Percentiles rank a stretch among this genome's conserved stretches.
Evolutionary conservation across 1,140 invertebrate species (phyloP).

Genomic region (Macrotrachela quadricornifera): DNA sequence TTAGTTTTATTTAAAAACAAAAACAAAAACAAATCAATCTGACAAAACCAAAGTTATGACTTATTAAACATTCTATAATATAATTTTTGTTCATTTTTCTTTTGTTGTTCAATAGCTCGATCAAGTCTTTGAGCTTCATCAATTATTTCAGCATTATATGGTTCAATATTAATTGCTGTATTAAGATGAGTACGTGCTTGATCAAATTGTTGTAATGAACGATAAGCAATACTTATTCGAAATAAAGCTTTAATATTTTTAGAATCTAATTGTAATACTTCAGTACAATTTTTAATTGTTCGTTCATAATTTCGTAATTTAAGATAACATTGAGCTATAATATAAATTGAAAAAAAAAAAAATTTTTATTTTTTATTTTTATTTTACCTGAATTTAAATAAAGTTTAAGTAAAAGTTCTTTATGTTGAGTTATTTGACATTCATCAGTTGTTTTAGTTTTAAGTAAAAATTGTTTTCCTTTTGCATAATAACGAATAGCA

Average conservation of each 20-base stretch:
- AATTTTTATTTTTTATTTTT: too few relatives aligned
- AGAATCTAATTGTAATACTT: neutral
- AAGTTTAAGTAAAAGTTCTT: neutral
- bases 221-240: neutral
- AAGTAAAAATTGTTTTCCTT: constrained; percentile 4
- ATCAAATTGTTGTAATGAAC: constrained; percentile 6
- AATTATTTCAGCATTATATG: neutral
- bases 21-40: too few relatives aligned
- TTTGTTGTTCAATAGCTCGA: too few relatives aligned
- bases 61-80: too few relatives aligned
- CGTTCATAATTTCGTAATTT: constrained; percentile 1
- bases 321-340: constrained; percentile 7
- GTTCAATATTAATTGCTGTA: neutral
- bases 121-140: constrained; percentile 1
- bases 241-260: constrained; percentile 6
- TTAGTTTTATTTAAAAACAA: too few relatives aligned
- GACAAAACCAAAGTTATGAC: too few relatives aligned
- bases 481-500: neutral
- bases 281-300: constrained; percentile 4
- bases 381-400: neutral
- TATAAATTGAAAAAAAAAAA: neutral
- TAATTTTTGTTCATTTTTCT: too few relatives aligned
- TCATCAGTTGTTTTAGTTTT: neutral
- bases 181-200: neutral
- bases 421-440: neutral